A percentile compares a stretch with the other conserved stretches of the same genome.
phyloP scores from a whole-genome alignment of 1,140 invertebrate species.

The Neotoxoptera formosana region DNA sequence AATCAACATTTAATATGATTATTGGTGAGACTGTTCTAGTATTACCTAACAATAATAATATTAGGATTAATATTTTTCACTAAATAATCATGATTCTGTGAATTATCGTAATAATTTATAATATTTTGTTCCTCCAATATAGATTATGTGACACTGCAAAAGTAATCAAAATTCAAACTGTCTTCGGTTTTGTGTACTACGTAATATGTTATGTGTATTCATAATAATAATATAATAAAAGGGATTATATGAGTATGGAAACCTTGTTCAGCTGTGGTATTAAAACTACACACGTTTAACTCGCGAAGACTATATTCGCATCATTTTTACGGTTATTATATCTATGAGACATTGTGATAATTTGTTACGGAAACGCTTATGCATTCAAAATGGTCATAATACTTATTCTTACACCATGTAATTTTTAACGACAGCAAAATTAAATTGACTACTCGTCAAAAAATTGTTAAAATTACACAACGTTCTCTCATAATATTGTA shows the following conservation, averaged over 20 bases:
- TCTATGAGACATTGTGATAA: background rate
- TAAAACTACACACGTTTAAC: constrained; percentile 8
- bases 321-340: background rate
- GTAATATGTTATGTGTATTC: background rate
- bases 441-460: no score
- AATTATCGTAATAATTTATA: background rate
- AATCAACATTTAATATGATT: background rate
- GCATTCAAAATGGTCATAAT: background rate
- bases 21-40: background rate
- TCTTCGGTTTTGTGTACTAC: background rate
- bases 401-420: background rate
- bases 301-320: background rate
- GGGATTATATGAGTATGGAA: background rate
- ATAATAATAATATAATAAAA: constrained; percentile 19
- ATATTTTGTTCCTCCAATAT: background rate
- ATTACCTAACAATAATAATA: background rate
- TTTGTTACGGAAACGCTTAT: background rate
- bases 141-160: background rate
- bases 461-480: no score
- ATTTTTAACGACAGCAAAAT: background rate
- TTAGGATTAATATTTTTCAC: background rate
- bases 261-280: background rate
- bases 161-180: constrained; percentile 23
- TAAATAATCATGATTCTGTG: background rate
- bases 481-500: no score